phyloP scores from a whole-genome alignment of 2,113 vertebrate species.

The Athene noctua region DNA sequence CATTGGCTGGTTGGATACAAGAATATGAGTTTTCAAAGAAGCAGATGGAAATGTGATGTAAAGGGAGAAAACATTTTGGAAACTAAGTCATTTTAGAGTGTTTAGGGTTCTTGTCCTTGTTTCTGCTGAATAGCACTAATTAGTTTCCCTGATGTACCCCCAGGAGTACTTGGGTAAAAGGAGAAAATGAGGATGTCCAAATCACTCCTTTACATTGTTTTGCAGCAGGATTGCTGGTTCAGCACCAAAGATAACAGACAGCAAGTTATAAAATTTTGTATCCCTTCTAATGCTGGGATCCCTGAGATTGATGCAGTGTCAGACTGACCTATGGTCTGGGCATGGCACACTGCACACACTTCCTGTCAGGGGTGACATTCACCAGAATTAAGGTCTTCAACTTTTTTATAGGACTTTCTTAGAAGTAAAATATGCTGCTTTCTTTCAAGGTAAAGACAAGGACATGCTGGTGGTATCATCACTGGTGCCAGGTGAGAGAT shows the following conservation, averaged over 20 bases:
- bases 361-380: not conserved
- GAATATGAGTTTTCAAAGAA: not conserved
- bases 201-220: not conserved
- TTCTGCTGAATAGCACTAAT: not conserved
- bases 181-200: not conserved
- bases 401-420: not conserved
- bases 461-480: not conserved
- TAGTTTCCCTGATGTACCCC: not conserved
- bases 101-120: not conserved
- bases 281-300: not conserved
- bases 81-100: not conserved
- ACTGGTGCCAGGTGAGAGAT: not conserved
- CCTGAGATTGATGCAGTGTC: accelerated
- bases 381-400: not conserved
- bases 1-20: not conserved
- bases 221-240: not conserved
- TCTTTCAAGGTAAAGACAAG: not conserved
- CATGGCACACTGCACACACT: accelerated
- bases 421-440: not conserved
- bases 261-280: not conserved
- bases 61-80: not conserved
- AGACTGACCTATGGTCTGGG: not conserved
- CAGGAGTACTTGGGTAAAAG: not conserved
- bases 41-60: not conserved
- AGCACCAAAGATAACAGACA: not conserved